Evolutionary conservation across 2,888 invertebrate genomes (phyloP).

Genomic region (Alsophila aescularia): DNA sequence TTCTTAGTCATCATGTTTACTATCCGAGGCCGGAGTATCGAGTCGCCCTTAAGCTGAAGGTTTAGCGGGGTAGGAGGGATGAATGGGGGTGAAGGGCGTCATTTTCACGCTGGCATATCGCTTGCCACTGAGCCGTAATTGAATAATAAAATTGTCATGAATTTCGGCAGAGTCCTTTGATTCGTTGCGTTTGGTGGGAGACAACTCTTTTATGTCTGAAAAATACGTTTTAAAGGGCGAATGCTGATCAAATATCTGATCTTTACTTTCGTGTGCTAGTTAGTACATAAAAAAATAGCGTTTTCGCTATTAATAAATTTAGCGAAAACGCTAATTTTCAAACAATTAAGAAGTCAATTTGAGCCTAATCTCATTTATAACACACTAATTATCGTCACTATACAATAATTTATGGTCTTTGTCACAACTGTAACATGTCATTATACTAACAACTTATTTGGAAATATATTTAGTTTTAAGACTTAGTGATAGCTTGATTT

Average conservation of each 20-base stretch:
- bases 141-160: constrained; percentile 72
- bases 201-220: constrained; percentile 25
- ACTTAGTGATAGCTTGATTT: too few relatives aligned
- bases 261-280: too few relatives aligned
- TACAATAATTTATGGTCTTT: too few relatives aligned
- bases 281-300: too few relatives aligned
- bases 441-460: too few relatives aligned
- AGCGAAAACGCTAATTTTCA: too few relatives aligned
- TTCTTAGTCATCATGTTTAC: constrained; percentile 65
- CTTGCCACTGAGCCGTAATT: constrained; percentile 66
- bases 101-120: constrained; percentile 71
- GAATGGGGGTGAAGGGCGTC: constrained; percentile 55
- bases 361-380: too few relatives aligned
- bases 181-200: constrained; percentile 52
- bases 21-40: constrained; percentile 53
- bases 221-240: constrained; percentile 6
- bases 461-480: too few relatives aligned
- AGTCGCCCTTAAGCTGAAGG: constrained; percentile 51
- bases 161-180: constrained; percentile 62
- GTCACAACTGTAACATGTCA: too few relatives aligned
- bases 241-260: background rate
- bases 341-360: too few relatives aligned
- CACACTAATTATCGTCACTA: too few relatives aligned
- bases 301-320: too few relatives aligned
- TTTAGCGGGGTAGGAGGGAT: constrained; percentile 41